Percentiles rank a stretch among this genome's conserved stretches.
These are phyloP conservation scores for Procambarus virginalis DNA, from an alignment of 1,140 invertebrate species.

Conservation along the genomic window DNA sequence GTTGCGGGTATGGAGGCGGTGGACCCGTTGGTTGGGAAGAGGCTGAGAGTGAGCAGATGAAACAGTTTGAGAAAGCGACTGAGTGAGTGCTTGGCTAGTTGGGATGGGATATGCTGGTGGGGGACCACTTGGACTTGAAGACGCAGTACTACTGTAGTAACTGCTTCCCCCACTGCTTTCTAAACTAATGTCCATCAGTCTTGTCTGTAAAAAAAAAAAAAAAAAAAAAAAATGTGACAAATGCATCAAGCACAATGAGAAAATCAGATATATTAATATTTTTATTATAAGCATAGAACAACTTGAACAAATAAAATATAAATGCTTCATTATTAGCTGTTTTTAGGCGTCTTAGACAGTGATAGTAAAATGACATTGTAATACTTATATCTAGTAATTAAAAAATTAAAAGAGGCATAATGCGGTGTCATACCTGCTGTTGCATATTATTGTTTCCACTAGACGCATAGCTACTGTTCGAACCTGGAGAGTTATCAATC, in stretches of 20 bases:
- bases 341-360: not conserved
- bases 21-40: slow-evolving; percentile 49
- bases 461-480: slow-evolving; percentile 54
- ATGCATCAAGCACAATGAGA: not conserved
- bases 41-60: slow-evolving; percentile 24
- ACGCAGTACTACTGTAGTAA: slow-evolving; percentile 34
- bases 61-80: slow-evolving; percentile 39
- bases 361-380: not conserved
- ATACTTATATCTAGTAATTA: no score
- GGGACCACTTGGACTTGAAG: slow-evolving; percentile 48
- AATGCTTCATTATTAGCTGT: not conserved
- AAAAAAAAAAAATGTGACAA: not conserved
- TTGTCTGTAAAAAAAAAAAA: slow-evolving; percentile 19
- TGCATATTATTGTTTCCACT: slow-evolving; percentile 54
- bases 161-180: slow-evolving; percentile 48
- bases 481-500: slow-evolving; percentile 61
- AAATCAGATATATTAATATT: not conserved
- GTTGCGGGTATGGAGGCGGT: slow-evolving; percentile 54
- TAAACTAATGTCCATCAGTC: slow-evolving; percentile 45
- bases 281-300: not conserved
- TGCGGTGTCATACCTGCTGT: slow-evolving; percentile 35
- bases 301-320: not conserved
- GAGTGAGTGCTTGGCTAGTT: slow-evolving; percentile 36
- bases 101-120: slow-evolving; percentile 46
- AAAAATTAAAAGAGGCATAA: not conserved